These are phyloP conservation scores for Monopterus albus DNA, from an alignment of 2,113 vertebrate genomes.

Conservation along the genomic window DNA sequence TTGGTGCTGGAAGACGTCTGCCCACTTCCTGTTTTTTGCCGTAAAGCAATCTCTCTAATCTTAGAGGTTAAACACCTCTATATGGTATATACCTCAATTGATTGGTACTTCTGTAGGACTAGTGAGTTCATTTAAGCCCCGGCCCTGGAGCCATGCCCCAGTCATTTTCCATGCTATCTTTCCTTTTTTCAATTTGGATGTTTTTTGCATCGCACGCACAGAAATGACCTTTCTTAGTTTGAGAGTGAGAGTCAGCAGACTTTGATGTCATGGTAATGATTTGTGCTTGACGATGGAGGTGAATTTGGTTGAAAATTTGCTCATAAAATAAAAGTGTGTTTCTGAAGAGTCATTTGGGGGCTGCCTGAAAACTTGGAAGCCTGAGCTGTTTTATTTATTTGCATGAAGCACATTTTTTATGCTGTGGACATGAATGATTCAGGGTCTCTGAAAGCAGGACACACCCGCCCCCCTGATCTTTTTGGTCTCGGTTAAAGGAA, in stretches of 20 bases:
- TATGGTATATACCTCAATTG: too few species aligned
- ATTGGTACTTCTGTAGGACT: slow-evolving; percentile 18
- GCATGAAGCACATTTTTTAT: slow-evolving; percentile 36
- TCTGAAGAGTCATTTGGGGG: slow-evolving; percentile 34
- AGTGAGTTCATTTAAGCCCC: not conserved
- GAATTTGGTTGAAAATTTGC: slow-evolving; percentile 32
- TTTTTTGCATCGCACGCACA: not conserved
- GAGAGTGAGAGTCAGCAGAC: slow-evolving; percentile 7
- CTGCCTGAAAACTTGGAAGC: slow-evolving; percentile 27
- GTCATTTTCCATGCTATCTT: not conserved
- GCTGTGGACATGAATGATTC: slow-evolving; percentile 65
- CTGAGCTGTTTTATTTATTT: slow-evolving; percentile 61
- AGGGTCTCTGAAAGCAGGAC: slow-evolving; percentile 38
- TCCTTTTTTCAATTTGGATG: not conserved
- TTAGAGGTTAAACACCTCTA: too few species aligned
- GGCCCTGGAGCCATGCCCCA: not conserved
- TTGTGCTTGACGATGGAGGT: slow-evolving; percentile 10
- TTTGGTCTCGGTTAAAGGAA: slow-evolving; percentile 20
- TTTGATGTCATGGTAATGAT: slow-evolving; percentile 26
- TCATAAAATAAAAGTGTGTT: slow-evolving; percentile 43
- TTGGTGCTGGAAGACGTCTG: not conserved
- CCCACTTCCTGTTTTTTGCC: not conserved
- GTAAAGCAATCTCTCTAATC: too few species aligned
- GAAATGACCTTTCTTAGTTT: not conserved
- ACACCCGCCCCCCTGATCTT: slow-evolving; percentile 9